Evolutionary conservation across 2,888 invertebrate species (phyloP), one percentile per base, ranked within the genome.

Genomic region (Ophraella communa): DNA sequence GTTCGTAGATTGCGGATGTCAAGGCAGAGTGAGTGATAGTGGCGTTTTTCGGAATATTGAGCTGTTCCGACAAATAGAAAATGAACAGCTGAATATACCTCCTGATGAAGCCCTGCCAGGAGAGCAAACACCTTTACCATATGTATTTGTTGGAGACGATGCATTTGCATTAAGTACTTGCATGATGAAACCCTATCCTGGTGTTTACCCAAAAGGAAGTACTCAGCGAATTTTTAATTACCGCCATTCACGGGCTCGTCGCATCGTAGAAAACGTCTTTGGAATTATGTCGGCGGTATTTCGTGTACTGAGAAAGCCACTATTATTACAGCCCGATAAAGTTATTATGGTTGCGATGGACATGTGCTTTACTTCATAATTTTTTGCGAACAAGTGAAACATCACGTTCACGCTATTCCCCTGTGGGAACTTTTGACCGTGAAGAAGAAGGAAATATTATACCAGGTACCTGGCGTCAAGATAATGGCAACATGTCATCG

Each of bases 81-180:
- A 21, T 27, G 49, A 14, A 47, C 18, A 47, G 18, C 17, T 47
- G 18, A 47, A 47, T 47, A 17, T 47, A 47, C 18, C 47, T 17
- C 14, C 47, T 17, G 47, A 47, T n/a, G n/a, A 47, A 47, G 18
- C 49, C 17, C 21, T 49, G 11, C 49, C 2, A 17, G 49, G 49
- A 11, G 21, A 20, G 7, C 5, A 49, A 21, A 20, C 17, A 17
- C 18, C 49, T 54, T 14, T 54, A 17, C 54, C 54, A 35, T 65
- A 60, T 39, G 55, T 59, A 24, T 65, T 67, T 54, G 44, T 65
- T 42, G 62, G 35, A 1, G 67, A 67, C 62, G 67, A 85, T 84
- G 39, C 72, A 80, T 75, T 14, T 14, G 18, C 2, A 27, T 47
- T 23, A 64, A 44, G 23, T 44, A 35, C 52, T 21, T 47, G 49